Evolutionary conservation across 2,113 vertebrate species (phyloP).

Genomic region (Aix galericulata): DNA sequence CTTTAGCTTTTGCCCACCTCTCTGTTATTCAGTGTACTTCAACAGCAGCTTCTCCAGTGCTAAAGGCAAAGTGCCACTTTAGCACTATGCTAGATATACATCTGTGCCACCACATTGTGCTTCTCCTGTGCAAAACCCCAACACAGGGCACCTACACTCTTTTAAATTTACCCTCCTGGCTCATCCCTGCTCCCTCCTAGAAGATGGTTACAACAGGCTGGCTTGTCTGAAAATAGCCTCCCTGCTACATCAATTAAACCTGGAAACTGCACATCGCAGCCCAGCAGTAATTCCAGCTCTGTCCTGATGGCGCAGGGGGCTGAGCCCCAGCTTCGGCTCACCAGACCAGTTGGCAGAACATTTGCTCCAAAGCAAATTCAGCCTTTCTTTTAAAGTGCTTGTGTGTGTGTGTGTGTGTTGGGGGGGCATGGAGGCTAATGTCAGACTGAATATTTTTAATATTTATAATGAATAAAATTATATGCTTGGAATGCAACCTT

Average conservation of each 20-base stretch:
- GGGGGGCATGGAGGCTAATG: constrained; percentile 13
- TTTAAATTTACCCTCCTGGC: neutral
- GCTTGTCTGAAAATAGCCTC: neutral
- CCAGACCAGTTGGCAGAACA: accelerated
- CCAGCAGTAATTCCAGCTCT: neutral
- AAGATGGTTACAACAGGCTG: neutral
- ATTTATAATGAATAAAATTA: constrained; percentile 77
- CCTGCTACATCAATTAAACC: neutral
- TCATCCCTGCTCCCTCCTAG: neutral
- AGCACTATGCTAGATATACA: neutral
- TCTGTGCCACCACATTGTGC: accelerated
- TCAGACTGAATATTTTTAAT: constrained; percentile 66
- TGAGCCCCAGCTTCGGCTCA: neutral
- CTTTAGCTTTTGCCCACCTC: neutral
- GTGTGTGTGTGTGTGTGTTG: neutral
- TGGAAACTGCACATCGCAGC: neutral
- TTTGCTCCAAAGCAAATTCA: neutral
- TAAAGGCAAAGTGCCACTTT: neutral
- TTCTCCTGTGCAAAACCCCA: neutral
- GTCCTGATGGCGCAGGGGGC: neutral
- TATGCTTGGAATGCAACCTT: constrained; percentile 67
- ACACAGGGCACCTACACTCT: accelerated
- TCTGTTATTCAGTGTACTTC: neutral
- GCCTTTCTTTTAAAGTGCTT: neutral
- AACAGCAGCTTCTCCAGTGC: neutral